Base-by-base conservation (phyloP, 2,113 vertebrate species). In the Sylvietta virens region DNA sequence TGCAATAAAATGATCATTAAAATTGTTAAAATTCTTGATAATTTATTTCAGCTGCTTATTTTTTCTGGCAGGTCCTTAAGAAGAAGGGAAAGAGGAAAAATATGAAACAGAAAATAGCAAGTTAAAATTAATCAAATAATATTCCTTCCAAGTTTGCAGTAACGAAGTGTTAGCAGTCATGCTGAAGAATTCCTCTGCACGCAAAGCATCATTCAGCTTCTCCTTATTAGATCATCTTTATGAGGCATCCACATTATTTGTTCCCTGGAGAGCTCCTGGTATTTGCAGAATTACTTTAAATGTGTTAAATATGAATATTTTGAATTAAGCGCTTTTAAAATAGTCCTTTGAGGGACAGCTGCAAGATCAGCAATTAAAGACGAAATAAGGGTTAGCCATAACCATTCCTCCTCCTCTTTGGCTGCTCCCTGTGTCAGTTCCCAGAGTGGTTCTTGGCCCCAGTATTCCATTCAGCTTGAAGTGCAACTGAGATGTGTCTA, bases 211-310 rank as follows among this genome's bases (percentile, higher is more conserved):
- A 1, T 92, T 90, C 54, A 83, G 53, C 45, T 86, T 92, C 79
- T 88, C 39, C 30, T 93, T 93, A 94, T 92, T 97, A 94, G 87
- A 94, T 95, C 51, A 86, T 91, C 71, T 88, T 92, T 88, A 74
- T 56, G 57, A 94, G 65, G 18, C 3, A 0, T 77, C 51, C 67
- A 88, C 45, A 33, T 88, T 92, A 77, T 88, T 93, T 82, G 20
- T 61, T 91, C 90, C 78, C 96, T 87, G 50, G 69, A 92, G 91
- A 92, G 53, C 69, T 84, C 76, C 67, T 88, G 51, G 37, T 74
- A 83, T 92, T 96, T 79, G 48, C 44, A 81, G 76, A 90, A 81
- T 93, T 88, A 64, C 57, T 95, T 95, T 93, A 81, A 96, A 93
- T 78, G 39, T 0, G 2, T 88, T 93, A 93, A 94, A 88, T 93